Conservation (phyloP, 2,113 vertebrate species). For the Apodemus speciosus region DNA sequence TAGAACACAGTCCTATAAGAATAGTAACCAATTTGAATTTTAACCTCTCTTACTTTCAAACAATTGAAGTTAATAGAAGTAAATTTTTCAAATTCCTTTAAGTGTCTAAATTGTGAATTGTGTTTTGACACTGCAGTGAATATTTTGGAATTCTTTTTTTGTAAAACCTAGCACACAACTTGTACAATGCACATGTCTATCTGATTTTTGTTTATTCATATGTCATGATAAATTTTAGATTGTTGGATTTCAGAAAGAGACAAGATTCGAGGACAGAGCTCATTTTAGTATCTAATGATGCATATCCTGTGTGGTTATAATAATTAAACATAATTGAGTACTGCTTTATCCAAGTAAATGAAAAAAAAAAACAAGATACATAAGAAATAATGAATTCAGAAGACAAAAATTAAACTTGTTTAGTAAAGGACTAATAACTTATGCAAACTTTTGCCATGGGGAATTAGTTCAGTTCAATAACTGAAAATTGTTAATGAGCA, state of each 20-base stretch:
- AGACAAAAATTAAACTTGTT: not conserved
- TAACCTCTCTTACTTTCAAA: not conserved
- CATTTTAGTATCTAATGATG: not conserved
- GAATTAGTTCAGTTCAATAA: constrained; percentile 41
- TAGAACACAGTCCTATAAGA: not conserved
- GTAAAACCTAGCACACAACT: not conserved
- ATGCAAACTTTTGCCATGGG: not conserved
- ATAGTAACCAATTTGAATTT: not conserved
- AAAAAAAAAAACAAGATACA: not conserved
- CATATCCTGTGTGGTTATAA: not conserved
- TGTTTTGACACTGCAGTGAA: not conserved
- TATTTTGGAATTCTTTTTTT: not conserved
- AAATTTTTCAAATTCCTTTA: constrained; percentile 18
- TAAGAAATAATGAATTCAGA: not conserved
- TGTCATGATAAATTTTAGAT: not conserved
- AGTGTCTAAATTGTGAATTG: constrained; percentile 9
- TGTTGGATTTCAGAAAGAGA: constrained; percentile 21
- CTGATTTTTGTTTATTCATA: not conserved
- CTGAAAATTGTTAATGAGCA: not conserved
- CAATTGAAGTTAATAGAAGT: not conserved
- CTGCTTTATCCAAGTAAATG: not conserved
- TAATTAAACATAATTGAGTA: not conserved
- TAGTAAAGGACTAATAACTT: constrained; percentile 5
- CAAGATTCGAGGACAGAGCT: not conserved
- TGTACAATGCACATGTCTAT: not conserved